Evolutionary conservation across 2,888 invertebrate species (phyloP).

Genomic region (Teleiodes luculella): DNA sequence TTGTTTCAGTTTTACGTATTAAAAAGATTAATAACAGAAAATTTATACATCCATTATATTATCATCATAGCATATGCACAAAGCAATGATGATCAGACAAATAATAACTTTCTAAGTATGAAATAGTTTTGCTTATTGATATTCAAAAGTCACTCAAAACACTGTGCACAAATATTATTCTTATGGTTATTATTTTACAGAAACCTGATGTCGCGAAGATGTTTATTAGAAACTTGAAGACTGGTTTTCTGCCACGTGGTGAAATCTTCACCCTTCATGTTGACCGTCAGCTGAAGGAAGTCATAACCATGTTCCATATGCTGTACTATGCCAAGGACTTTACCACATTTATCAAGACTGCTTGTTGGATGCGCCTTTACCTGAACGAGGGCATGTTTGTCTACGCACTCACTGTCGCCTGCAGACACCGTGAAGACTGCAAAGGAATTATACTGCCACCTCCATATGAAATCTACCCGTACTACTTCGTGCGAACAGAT

Average conservation of each 20-base stretch:
- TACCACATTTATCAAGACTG: conserved; percentile 67
- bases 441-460: conserved; percentile 74
- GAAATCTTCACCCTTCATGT: conserved; percentile 72
- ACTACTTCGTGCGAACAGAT: conserved; percentile 82
- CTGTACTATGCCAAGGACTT: conserved; percentile 76
- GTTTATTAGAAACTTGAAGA: conserved; percentile 71
- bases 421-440: conserved; percentile 73
- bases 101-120: no score
- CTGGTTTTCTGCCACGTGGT: conserved; percentile 77
- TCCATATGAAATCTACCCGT: conserved; percentile 80
- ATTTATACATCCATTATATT: no score
- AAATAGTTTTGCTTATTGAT: not conserved
- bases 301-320: conserved; percentile 72
- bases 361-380: conserved; percentile 72
- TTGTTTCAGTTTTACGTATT: no score
- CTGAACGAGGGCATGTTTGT: conserved; percentile 79
- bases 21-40: no score
- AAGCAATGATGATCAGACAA: no score
- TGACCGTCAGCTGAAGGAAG: conserved; percentile 71
- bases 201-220: conserved; percentile 78
- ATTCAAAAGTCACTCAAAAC: not conserved
- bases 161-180: no score
- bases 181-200: conserved; percentile 45
- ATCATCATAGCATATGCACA: no score
- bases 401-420: conserved; percentile 74